A percentile compares a stretch with the other conserved stretches of the same genome.
Conservation (phyloP, 2,888 invertebrate species). For the Dendrolimus pini region DNA sequence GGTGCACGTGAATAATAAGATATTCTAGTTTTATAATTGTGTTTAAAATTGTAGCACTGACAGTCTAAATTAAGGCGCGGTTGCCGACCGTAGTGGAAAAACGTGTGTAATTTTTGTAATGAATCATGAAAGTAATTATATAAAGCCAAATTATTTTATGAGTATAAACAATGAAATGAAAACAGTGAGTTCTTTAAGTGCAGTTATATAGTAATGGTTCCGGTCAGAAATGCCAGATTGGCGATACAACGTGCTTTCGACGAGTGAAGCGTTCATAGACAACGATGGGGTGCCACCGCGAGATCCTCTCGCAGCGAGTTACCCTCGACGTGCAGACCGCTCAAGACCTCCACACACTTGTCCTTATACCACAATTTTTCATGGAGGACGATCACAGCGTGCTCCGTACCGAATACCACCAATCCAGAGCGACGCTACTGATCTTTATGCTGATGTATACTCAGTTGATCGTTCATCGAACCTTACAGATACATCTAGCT, state of each 20-base stretch:
- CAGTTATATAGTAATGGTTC: slow-evolving; percentile 53
- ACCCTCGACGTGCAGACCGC: slow-evolving; percentile 72
- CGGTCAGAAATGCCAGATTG: slow-evolving; percentile 69
- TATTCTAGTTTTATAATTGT: slow-evolving; percentile 10
- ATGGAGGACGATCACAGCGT: slow-evolving; percentile 48
- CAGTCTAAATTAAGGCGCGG: slow-evolving; percentile 44
- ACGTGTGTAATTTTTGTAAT: slow-evolving; percentile 26
- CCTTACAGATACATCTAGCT: slow-evolving; percentile 68
- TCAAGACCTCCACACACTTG: slow-evolving; percentile 64
- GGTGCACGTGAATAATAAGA: neutral
- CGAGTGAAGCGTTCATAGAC: slow-evolving; percentile 69
- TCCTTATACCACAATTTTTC: slow-evolving; percentile 67
- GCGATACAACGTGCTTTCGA: slow-evolving; percentile 74
- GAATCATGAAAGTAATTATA: slow-evolving; percentile 26
- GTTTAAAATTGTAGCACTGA: slow-evolving; percentile 15
- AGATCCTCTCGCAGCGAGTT: slow-evolving; percentile 64
- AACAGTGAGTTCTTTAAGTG: slow-evolving; percentile 26
- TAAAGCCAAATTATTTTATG: slow-evolving; percentile 2
- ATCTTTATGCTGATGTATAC: slow-evolving; percentile 59
- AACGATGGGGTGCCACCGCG: slow-evolving; percentile 42
- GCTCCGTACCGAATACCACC: slow-evolving; percentile 45
- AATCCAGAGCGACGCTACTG: slow-evolving; percentile 56
- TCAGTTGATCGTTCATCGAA: slow-evolving; percentile 68
- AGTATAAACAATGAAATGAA: slow-evolving; percentile 24
- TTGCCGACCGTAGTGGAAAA: slow-evolving; percentile 45